Evolutionary conservation across 2,888 invertebrate genomes (phyloP).

Genomic region (Scaptomyza tumidula): DNA sequence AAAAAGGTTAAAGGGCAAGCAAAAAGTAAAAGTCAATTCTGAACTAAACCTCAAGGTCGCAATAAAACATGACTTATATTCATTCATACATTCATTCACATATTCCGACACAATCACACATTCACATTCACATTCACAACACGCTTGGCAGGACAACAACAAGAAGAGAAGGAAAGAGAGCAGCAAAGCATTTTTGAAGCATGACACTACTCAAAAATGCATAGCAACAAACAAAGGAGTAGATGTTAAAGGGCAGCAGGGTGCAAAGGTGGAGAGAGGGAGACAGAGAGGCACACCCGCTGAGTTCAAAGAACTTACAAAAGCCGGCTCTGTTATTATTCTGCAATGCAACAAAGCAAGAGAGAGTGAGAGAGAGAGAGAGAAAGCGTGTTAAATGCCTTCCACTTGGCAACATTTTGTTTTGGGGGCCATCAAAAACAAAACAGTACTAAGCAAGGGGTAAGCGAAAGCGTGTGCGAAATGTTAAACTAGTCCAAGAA

Average conservation of each 20-base stretch:
- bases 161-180: not conserved
- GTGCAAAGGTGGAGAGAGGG: too few species aligned
- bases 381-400: not conserved
- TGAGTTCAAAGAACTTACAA: constrained; percentile 53
- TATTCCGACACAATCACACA: not conserved
- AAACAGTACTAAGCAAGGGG: not conserved
- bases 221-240: constrained; percentile 10
- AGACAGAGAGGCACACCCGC: constrained; percentile 1
- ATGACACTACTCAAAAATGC: constrained; percentile 35
- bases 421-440: not conserved
- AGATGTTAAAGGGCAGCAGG: not conserved
- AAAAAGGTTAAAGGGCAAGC: not conserved
- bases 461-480: not conserved
- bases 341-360: not conserved
- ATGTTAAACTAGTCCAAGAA: not conserved
- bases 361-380: not conserved
- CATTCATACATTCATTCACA: not conserved
- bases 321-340: constrained; percentile 52
- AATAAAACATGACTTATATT: constrained; percentile 11
- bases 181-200: constrained; percentile 14
- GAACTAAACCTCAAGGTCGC: constrained; percentile 45
- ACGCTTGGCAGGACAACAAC: constrained; percentile 18
- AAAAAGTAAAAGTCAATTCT: constrained; percentile 48
- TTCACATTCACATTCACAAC: not conserved
- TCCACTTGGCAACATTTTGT: constrained; percentile 10